Conservation (phyloP, 1,140 invertebrate species). For the Apis laboriosa region DNA sequence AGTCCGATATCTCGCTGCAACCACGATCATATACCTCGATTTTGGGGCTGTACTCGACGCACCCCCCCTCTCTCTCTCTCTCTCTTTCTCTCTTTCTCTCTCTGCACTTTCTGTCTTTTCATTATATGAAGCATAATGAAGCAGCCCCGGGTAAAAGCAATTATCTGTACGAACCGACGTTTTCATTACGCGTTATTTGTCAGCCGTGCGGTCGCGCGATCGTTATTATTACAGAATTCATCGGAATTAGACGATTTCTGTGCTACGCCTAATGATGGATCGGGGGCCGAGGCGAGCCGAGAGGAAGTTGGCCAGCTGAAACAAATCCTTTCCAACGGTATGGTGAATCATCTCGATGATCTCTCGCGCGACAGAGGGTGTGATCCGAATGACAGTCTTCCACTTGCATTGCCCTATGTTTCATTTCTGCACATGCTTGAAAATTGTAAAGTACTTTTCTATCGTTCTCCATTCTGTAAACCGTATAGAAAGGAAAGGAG, state of each 20-base stretch:
- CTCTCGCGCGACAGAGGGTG: background rate
- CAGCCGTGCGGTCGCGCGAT: background rate
- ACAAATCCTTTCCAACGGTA: background rate
- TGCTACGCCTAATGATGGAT: slow-evolving; percentile 3
- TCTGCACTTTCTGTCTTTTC: slow-evolving; percentile 33
- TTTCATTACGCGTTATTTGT: slow-evolving; percentile 40
- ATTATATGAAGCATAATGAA: slow-evolving; percentile 49
- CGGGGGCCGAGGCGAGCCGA: background rate
- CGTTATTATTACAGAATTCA: slow-evolving; percentile 22
- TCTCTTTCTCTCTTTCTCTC: background rate
- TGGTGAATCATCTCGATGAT: slow-evolving; percentile 22
- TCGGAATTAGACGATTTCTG: slow-evolving; percentile 10
- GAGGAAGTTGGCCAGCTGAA: background rate
- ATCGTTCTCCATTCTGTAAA: too few species aligned
- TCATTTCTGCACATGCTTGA: too few species aligned
- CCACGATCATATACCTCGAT: slow-evolving; percentile 46
- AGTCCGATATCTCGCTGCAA: slow-evolving; percentile 46
- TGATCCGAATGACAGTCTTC: background rate
- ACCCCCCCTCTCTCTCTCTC: background rate
- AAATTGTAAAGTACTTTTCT: too few species aligned
- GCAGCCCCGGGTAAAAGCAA: slow-evolving; percentile 34
- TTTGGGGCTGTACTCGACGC: background rate
- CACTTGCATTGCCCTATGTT: background rate
- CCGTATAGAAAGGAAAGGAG: too few species aligned
- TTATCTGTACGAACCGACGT: slow-evolving; percentile 27